Base-by-base conservation (phyloP, 2,888 invertebrate genomes). In the Shargacucullia verbasci region DNA sequence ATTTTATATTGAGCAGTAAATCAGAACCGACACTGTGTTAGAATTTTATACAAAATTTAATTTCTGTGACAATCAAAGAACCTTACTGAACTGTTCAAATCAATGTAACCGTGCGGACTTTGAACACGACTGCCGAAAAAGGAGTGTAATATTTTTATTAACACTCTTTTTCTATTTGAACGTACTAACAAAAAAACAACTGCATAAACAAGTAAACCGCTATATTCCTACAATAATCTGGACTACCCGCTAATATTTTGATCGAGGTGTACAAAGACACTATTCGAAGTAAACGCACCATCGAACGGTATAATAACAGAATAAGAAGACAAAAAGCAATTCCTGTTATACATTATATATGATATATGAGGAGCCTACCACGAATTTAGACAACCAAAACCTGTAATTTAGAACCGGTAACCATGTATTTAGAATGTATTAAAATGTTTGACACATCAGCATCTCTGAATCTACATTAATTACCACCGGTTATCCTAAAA, bases 361-460 rank as follows among this genome's bases (percentile, higher is more conserved):
- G n/a, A n/a, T n/a, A n/a, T n/a, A n/a, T n/a, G 20, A 20, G 4
- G 20, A 2, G 20, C 4, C 20, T 4, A 20, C 20, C 20, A 4
- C 4, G 20, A 3, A 20, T 4, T 20, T 20, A 20, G 20, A 20
- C 20, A 4, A 41, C 44, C 33, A 44, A 33, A 49, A 48, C 14
- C 20, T 41, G 58, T 57, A 53, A 48, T 70, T 65, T 45, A 65
- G 38, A 49, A 34, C 12, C 45, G 47, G 44, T 47, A 31, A 14
- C 37, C 31, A 38, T 40, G 33, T 65, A 71, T 71, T 65, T 70
- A 64, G 65, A 70, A 33, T 44, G 37, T 40, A 50, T 47, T 64
- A 48, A 47, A 50, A 56, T 37, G 50, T 48, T 70, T 70, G 57
- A 64, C 50, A 45, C 25, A 43, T 40, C 14, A 11, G 13, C 12